A percentile compares a stretch with the other conserved stretches of the same genome.
Evolutionary conservation across 2,888 invertebrate genomes (phyloP).

Genomic region (Torymus aiolomorphi): DNA sequence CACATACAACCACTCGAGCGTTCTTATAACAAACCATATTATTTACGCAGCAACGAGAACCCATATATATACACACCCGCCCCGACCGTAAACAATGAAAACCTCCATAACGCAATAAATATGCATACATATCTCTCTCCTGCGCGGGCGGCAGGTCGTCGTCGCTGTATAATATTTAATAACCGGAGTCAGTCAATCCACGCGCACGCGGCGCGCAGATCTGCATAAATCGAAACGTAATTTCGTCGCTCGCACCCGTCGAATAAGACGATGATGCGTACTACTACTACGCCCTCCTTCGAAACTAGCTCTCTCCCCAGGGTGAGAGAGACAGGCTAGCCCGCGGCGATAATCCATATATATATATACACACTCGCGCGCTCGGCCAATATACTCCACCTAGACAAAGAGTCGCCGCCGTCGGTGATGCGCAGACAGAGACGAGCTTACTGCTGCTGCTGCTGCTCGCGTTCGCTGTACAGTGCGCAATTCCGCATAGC

Average conservation of each 20-base stretch:
- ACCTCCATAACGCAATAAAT: slow-evolving; percentile 17
- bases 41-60: no score
- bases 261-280: slow-evolving; percentile 9
- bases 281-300: no score
- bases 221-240: slow-evolving; percentile 14
- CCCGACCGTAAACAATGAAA: not conserved
- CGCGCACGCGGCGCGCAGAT: not conserved
- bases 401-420: no score
- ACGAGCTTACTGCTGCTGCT: not conserved
- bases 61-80: no score
- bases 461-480: not conserved
- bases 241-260: slow-evolving; percentile 11
- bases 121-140: slow-evolving; percentile 5
- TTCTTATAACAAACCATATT: no score
- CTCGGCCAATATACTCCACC: slow-evolving; percentile 3
- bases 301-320: no score
- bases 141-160: not conserved
- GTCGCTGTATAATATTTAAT: no score
- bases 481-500: slow-evolving; percentile 41
- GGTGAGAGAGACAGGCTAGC: slow-evolving; percentile 15
- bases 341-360: slow-evolving; percentile 28
- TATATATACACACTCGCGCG: not conserved
- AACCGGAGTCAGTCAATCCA: no score
- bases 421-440: not conserved
- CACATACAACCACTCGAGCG: no score